Percentiles rank a stretch among this genome's conserved stretches.
phyloP scores from a whole-genome alignment of 2,113 vertebrate species.

The Amphiprion ocellaris region DNA sequence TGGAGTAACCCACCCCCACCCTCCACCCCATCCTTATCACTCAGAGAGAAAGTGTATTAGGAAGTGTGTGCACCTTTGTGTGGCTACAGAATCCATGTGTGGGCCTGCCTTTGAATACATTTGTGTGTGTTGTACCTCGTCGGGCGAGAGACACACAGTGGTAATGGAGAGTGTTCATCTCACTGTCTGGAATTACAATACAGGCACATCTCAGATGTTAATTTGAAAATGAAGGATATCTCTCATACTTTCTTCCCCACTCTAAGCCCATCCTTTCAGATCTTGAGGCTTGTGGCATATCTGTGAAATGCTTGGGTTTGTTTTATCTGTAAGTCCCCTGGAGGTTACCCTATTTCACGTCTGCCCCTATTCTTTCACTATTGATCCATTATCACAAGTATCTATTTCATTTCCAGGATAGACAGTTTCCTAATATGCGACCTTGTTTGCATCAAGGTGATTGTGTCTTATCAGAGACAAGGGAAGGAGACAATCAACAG shows the following conservation, averaged over 20 bases:
- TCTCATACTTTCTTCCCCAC: conserved; percentile 19
- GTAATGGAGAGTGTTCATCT: conserved; percentile 42
- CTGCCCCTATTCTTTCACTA: conserved; percentile 30
- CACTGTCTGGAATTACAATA: conserved; percentile 43
- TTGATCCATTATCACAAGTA: conserved; percentile 61
- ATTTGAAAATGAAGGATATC: conserved; percentile 70
- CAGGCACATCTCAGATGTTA: conserved; percentile 49
- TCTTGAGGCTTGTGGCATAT: conserved; percentile 40
- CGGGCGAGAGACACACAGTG: conserved; percentile 35
- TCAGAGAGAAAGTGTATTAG: conserved; percentile 21
- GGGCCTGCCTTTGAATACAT: conserved; percentile 28
- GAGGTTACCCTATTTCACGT: conserved; percentile 24
- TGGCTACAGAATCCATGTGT: conserved; percentile 21
- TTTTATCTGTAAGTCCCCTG: conserved; percentile 46
- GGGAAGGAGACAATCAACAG: conserved; percentile 22
- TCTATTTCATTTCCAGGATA: conserved; percentile 55
- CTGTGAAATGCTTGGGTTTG: neutral
- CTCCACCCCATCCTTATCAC: conserved; percentile 72
- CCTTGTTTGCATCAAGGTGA: conserved; percentile 65
- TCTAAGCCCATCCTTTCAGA: conserved; percentile 35
- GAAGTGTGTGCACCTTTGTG: conserved; percentile 17
- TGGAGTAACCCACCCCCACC: conserved; percentile 69
- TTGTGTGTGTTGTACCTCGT: conserved; percentile 14
- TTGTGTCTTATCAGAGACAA: conserved; percentile 23
- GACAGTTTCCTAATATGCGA: conserved; percentile 47